Conservation (phyloP, 2,797 vertebrate species). For the Masticophis lateralis region DNA sequence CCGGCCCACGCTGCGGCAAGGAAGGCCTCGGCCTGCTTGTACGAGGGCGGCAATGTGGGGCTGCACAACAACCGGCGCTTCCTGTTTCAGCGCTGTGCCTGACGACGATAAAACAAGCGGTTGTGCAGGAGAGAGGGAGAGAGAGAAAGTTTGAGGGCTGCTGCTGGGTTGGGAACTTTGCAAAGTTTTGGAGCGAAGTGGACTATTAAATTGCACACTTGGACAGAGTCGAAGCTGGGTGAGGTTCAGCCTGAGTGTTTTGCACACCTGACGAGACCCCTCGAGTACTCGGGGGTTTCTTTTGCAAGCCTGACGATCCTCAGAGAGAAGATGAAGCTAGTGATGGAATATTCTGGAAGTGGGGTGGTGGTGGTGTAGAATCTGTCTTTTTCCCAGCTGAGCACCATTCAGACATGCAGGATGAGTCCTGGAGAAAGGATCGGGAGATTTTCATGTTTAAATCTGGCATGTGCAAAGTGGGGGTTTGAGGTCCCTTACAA, state of each 20-base stretch:
- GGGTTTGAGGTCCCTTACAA: neutral
- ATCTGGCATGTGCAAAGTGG: neutral
- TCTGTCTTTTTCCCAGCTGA: neutral
- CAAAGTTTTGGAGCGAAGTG: no score
- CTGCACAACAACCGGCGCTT: slow-evolving; percentile 40
- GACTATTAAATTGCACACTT: neutral
- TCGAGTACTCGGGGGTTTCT: neutral
- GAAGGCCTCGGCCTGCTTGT: neutral
- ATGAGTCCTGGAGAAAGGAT: neutral
- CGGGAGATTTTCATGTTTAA: neutral
- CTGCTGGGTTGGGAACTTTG: neutral
- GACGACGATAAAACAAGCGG: neutral
- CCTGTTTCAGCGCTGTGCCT: slow-evolving; percentile 42
- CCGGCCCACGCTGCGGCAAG: no score
- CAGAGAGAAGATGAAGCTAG: neutral
- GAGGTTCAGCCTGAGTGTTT: neutral
- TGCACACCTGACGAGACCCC: neutral
- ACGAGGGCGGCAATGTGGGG: slow-evolving; percentile 8
- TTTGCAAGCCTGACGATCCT: neutral
- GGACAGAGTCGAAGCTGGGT: neutral
- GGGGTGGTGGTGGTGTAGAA: neutral
- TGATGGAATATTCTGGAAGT: neutral
- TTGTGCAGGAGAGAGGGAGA: neutral
- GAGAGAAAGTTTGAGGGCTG: no score
- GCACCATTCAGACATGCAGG: neutral